phyloP scores from a whole-genome alignment of 2,797 vertebrate species.

The Diglossa cyanea region DNA sequence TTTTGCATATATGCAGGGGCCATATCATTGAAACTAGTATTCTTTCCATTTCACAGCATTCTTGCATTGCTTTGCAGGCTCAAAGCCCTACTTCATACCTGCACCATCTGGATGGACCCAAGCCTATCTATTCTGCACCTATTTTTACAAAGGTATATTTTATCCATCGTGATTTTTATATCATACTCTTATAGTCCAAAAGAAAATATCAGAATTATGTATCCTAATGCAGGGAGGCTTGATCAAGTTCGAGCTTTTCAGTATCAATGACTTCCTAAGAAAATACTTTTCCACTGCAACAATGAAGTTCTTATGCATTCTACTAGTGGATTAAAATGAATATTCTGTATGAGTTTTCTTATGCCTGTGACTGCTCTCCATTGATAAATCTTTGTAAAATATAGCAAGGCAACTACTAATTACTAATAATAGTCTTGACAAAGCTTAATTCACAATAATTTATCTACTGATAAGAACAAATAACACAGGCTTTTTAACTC shows the following conservation, averaged over 20 bases:
- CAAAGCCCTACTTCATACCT: constrained; percentile 87
- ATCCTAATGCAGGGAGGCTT: background rate
- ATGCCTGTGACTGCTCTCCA: background rate
- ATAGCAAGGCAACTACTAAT: background rate
- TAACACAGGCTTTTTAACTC: background rate
- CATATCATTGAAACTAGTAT: background rate
- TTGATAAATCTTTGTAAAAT: background rate
- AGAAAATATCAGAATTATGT: background rate
- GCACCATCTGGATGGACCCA: constrained; percentile 75
- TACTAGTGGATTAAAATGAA: background rate
- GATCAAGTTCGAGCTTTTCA: background rate
- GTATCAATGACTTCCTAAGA: background rate
- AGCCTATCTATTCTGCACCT: constrained; percentile 73
- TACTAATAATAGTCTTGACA: background rate
- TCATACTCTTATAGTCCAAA: background rate
- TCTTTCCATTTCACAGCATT: background rate
- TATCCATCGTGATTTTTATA: background rate
- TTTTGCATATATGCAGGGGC: background rate
- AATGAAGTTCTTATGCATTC: background rate
- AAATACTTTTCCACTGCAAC: background rate
- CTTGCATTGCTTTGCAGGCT: constrained; percentile 73
- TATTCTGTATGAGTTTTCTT: background rate
- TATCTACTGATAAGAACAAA: background rate
- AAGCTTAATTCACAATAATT: background rate
- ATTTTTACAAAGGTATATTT: constrained; percentile 88